A percentile compares a stretch with the other conserved stretches of the same genome.
Evolutionary conservation across 2,113 vertebrate species (phyloP).

Genomic region (Gila orcuttii): DNA sequence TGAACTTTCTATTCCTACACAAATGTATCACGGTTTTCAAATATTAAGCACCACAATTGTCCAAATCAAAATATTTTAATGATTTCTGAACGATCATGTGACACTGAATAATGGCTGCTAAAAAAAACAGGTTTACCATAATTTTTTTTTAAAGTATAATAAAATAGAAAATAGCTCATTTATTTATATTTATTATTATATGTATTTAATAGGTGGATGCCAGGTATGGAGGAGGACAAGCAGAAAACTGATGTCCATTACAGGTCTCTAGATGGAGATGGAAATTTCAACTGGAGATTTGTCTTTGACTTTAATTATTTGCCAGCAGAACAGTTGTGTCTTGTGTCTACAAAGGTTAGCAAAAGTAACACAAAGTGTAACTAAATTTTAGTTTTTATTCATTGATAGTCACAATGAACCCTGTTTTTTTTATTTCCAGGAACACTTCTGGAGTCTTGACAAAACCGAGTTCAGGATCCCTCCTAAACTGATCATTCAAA

Average conservation of each 20-base stretch:
- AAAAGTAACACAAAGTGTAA: no score
- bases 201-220: constrained; percentile 87
- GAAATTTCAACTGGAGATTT: constrained; percentile 98
- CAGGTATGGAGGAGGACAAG: constrained; percentile 95
- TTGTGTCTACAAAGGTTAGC: constrained; percentile 90
- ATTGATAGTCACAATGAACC: neutral
- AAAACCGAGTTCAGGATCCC: constrained; percentile 94
- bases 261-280: constrained; percentile 94
- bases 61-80: no score
- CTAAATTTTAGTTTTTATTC: neutral
- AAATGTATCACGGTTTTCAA: neutral
- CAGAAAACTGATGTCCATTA: constrained; percentile 99
- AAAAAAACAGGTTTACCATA: neutral
- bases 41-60: neutral
- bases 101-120: neutral
- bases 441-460: constrained; percentile 97
- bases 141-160: no score
- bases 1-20: neutral
- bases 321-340: constrained; percentile 92
- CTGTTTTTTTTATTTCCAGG: constrained; percentile 72
- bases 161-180: neutral
- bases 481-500: constrained; percentile 91
- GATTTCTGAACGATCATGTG: neutral
- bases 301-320: constrained; percentile 94
- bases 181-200: neutral